Percentiles rank a stretch among this genome's conserved stretches.
These are phyloP conservation scores for Pantherophis guttatus DNA, from an alignment of 2,113 vertebrate species.

Conservation along the genomic window DNA sequence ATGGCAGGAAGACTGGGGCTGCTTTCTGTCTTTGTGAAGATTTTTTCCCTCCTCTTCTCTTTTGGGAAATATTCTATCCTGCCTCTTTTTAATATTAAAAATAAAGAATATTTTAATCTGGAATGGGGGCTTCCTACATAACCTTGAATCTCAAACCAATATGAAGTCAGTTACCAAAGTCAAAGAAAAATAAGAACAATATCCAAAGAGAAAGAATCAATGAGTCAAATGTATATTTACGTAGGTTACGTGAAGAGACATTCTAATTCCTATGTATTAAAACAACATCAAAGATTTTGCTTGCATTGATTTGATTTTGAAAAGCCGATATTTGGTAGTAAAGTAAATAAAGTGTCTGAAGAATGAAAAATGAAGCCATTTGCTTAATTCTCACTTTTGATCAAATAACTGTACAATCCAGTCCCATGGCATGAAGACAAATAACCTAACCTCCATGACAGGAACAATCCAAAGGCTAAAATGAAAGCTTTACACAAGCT, in stretches of 20 bases:
- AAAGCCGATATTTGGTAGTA: not conserved
- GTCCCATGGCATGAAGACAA: not conserved
- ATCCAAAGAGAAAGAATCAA: not conserved
- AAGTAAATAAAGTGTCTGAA: not conserved
- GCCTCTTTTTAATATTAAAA: too few relatives aligned
- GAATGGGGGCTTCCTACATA: too few relatives aligned
- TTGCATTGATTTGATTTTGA: not conserved
- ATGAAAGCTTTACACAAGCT: not conserved
- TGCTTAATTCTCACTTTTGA: not conserved
- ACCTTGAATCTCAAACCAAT: not conserved
- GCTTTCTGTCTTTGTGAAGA: too few relatives aligned
- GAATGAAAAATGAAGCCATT: not conserved
- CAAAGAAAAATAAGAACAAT: not conserved
- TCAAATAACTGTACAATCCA: not conserved
- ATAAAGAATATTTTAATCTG: too few relatives aligned
- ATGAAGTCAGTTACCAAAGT: not conserved
- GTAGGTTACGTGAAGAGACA: not conserved
- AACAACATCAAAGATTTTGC: not conserved
- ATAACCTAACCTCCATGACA: not conserved
- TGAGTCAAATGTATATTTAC: not conserved
- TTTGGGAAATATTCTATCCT: too few relatives aligned
- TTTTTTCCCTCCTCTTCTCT: too few relatives aligned
- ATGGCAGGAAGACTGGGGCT: too few relatives aligned
- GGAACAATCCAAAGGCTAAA: conserved; percentile 9
- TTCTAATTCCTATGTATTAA: not conserved